Percentiles rank a stretch among this genome's conserved stretches.
phyloP scores from a whole-genome alignment of 2,113 vertebrate species.

The Hemiprocne comata region DNA sequence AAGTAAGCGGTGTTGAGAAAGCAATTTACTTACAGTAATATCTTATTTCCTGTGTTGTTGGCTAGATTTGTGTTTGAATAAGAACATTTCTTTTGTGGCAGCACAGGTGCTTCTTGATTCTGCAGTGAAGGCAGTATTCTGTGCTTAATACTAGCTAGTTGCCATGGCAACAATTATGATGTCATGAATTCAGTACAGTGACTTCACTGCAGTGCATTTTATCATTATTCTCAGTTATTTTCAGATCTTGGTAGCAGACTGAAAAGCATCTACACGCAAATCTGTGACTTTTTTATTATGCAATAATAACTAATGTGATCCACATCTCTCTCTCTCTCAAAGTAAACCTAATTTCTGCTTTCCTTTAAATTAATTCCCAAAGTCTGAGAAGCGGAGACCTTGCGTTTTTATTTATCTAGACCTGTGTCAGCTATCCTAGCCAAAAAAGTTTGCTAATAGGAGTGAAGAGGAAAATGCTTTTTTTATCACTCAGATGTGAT shows the following conservation, averaged over 20 bases:
- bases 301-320: background rate
- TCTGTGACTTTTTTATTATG: background rate
- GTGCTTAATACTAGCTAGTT: slow-evolving; percentile 47
- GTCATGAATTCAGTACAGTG: slow-evolving; percentile 64
- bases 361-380: background rate
- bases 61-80: slow-evolving; percentile 35
- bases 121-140: slow-evolving; percentile 36
- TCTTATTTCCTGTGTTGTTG: slow-evolving; percentile 26
- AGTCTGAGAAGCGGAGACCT: background rate
- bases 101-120: slow-evolving; percentile 39
- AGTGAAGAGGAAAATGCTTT: background rate
- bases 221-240: slow-evolving; percentile 27
- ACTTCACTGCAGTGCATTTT: slow-evolving; percentile 68
- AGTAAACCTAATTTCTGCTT: background rate
- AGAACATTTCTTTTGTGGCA: slow-evolving; percentile 48
- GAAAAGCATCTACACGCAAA: background rate
- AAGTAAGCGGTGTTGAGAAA: background rate
- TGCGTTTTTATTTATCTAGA: background rate
- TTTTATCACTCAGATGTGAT: background rate
- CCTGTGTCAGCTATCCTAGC: background rate
- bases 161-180: slow-evolving; percentile 64
- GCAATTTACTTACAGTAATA: background rate
- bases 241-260: background rate
- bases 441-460: background rate
- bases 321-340: background rate